These are phyloP conservation scores for Sebastes wilsoni DNA, from an alignment of 2,797 vertebrate species.

Conservation along the genomic window DNA sequence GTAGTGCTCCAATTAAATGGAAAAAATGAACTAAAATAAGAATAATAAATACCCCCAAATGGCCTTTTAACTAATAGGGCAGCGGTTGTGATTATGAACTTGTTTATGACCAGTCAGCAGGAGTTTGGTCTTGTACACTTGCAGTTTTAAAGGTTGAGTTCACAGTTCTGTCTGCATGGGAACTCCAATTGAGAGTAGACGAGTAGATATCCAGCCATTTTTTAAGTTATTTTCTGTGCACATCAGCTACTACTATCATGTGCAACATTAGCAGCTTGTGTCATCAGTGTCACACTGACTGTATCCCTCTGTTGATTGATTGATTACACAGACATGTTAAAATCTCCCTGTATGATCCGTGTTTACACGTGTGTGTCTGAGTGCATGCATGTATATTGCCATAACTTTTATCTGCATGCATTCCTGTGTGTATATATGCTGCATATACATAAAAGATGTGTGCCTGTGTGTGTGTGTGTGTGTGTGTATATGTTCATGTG, in stretches of 20 bases:
- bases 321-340: constrained; percentile 1
- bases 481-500: constrained; percentile 12
- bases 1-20: not conserved
- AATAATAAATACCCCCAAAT: not conserved
- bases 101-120: not conserved
- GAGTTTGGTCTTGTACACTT: not conserved
- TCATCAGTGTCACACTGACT: not conserved
- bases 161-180: not conserved
- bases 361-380: constrained; percentile 23
- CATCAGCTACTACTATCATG: constrained; percentile 9
- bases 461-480: not conserved
- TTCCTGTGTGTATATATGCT: constrained; percentile 37
- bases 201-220: not conserved
- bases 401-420: constrained; percentile 52
- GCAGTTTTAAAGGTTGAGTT: not conserved
- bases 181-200: not conserved
- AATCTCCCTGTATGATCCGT: constrained; percentile 12
- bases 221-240: not conserved
- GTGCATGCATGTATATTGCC: constrained; percentile 27
- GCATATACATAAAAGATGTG: constrained; percentile 26
- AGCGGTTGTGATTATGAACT: not conserved
- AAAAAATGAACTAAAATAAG: not conserved
- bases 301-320: not conserved
- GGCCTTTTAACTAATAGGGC: not conserved
- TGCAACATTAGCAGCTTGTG: not conserved